Percentiles rank a stretch among this genome's conserved stretches.
Conservation (phyloP, 2,888 invertebrate species). For the Plagodis pulveraria region DNA sequence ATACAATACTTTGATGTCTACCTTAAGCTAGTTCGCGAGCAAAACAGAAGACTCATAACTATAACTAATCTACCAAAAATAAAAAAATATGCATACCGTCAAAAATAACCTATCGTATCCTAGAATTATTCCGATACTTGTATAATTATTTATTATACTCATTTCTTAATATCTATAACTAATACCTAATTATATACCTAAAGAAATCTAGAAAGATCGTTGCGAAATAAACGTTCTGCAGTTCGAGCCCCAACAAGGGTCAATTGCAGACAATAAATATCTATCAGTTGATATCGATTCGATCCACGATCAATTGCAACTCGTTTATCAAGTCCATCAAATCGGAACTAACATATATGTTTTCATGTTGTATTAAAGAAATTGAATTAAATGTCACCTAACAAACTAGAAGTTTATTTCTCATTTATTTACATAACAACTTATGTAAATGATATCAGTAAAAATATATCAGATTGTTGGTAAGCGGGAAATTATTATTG, state of each 20-base stretch:
- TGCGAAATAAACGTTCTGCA: slow-evolving; percentile 12
- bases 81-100: no score
- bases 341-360: slow-evolving; percentile 23
- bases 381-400: slow-evolving; percentile 13
- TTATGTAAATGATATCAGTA: neutral
- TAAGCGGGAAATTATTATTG: neutral
- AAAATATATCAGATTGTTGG: neutral
- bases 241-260: slow-evolving; percentile 39
- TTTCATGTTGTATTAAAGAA: slow-evolving; percentile 28
- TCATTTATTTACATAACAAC: slow-evolving; percentile 19
- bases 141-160: no score
- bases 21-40: no score
- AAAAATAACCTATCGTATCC: no score
- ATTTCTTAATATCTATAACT: no score
- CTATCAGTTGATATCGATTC: slow-evolving; percentile 18
- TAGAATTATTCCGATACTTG: no score
- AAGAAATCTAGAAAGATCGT: slow-evolving; percentile 17
- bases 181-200: slow-evolving; percentile 1
- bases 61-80: no score
- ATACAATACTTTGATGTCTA: no score
- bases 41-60: no score
- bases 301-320: slow-evolving; percentile 30
- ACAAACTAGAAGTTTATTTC: slow-evolving; percentile 4
- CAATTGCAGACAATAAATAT: slow-evolving; percentile 38
- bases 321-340: slow-evolving; percentile 38